Evolutionary conservation across 2,888 invertebrate species (phyloP).

Genomic region (Polydrusus cervinus): DNA sequence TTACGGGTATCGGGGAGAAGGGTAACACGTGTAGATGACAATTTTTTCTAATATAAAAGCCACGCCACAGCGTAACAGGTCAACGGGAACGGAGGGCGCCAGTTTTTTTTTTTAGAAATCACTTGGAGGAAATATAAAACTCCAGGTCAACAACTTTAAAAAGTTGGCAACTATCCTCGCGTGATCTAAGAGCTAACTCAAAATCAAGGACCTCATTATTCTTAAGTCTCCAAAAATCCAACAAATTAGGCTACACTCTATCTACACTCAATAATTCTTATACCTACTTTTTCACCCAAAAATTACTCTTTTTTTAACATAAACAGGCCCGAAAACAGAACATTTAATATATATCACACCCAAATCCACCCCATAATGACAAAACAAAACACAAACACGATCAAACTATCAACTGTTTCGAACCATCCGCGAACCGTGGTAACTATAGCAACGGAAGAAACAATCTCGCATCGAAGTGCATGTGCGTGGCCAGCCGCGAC

Average conservation of each 20-base stretch:
- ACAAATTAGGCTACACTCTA: neutral
- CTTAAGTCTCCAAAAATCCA: neutral
- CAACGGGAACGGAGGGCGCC: too few species aligned
- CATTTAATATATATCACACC: neutral
- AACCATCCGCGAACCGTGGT: constrained; percentile 23
- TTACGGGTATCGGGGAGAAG: too few species aligned
- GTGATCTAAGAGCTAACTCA: too few species aligned
- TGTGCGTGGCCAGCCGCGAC: constrained; percentile 5
- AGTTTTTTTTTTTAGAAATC: too few species aligned
- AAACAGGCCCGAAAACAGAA: neutral
- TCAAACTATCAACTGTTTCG: neutral
- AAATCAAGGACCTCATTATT: too few species aligned
- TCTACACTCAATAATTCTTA: neutral
- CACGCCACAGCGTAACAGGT: too few species aligned
- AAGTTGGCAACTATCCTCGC: too few species aligned
- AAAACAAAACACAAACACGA: constrained; percentile 15
- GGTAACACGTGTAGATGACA: too few species aligned
- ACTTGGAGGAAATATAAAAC: too few species aligned
- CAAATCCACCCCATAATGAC: constrained; percentile 13
- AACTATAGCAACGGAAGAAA: constrained; percentile 29
- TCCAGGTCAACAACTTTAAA: too few species aligned
- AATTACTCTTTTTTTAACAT: neutral
- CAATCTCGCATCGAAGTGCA: constrained; percentile 23
- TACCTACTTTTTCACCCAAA: neutral
- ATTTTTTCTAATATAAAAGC: too few species aligned